Evolutionary conservation across 2,113 vertebrate species (phyloP).

Genomic region (Ammodytes marinus): DNA sequence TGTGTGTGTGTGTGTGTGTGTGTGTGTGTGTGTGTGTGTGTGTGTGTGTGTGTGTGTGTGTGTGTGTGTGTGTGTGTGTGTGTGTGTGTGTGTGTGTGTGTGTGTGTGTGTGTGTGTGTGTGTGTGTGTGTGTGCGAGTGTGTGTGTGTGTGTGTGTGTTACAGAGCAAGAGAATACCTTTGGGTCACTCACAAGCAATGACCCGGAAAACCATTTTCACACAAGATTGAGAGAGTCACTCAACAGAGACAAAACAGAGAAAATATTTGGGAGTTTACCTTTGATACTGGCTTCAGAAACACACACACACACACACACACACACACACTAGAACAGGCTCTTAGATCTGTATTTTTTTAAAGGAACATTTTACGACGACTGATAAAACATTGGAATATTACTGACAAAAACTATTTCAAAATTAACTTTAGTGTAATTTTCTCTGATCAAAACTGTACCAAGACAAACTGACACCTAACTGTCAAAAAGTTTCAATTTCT

Average conservation of each 20-base stretch:
- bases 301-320: neutral
- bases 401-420: neutral
- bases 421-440: constrained; percentile 10
- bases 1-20: constrained; percentile 32
- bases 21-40: constrained; percentile 9
- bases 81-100: constrained; percentile 39
- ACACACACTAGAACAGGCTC: neutral
- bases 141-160: constrained; percentile 2
- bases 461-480: neutral
- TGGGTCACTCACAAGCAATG: constrained; percentile 56
- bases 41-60: too few relatives aligned
- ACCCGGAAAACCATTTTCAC: constrained; percentile 61
- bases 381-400: neutral
- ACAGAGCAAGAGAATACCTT: neutral
- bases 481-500: neutral
- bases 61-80: neutral
- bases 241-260: constrained; percentile 12
- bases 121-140: too few relatives aligned
- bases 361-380: neutral
- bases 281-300: constrained; percentile 41
- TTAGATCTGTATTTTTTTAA: too few relatives aligned
- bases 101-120: too few relatives aligned
- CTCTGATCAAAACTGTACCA: neutral
- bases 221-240: constrained; percentile 60
- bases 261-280: constrained; percentile 30